Conservation (phyloP, 2,797 vertebrate species). For the Dendrocincla tyrannina region DNA sequence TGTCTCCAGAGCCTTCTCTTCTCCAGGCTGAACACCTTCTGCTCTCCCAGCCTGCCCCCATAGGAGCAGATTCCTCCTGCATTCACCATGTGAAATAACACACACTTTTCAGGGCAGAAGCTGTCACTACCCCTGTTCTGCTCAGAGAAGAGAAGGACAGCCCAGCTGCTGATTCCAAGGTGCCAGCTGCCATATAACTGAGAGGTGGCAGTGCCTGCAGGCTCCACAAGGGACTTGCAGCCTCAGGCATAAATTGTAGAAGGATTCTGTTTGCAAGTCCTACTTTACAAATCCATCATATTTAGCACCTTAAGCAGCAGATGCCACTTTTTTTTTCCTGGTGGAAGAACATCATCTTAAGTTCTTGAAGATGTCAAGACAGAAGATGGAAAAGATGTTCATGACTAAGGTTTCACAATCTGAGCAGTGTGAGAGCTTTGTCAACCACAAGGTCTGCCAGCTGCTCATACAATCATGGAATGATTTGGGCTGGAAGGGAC, state of each 20-base stretch:
- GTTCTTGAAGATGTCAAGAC: neutral
- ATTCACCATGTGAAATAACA: neutral
- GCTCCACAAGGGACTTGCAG: neutral
- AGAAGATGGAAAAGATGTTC: neutral
- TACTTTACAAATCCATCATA: neutral
- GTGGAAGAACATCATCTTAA: neutral
- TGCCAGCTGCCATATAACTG: neutral
- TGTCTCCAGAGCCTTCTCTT: neutral
- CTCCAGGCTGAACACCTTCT: neutral
- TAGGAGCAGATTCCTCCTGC: neutral
- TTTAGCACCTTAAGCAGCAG: neutral
- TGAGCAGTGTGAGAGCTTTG: neutral
- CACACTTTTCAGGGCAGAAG: neutral
- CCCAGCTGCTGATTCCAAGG: neutral
- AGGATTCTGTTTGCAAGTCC: neutral
- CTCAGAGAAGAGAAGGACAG: neutral
- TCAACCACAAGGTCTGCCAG: neutral
- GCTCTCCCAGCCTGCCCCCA: neutral
- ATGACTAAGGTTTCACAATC: rapidly evolving
- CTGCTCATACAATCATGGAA: neutral
- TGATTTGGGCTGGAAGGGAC: neutral
- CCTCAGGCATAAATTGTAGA: neutral
- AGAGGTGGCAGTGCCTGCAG: neutral
- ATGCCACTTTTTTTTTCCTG: no score
- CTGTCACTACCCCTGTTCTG: neutral